These are phyloP conservation scores for Linepithema humile DNA, from an alignment of 1,140 invertebrate species.

Conservation along the genomic window DNA sequence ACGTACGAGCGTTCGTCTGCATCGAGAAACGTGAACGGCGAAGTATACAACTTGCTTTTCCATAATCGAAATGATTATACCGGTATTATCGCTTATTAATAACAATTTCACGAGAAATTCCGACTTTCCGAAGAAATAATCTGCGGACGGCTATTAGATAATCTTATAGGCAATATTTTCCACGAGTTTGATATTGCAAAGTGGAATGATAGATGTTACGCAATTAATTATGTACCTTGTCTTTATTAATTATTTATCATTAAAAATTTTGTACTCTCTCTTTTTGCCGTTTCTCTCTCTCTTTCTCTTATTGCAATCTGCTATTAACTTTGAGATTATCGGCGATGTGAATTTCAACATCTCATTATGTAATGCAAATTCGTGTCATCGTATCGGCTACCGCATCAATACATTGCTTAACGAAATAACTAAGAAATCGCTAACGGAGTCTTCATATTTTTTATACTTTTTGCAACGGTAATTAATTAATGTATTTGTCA, in stretches of 20 bases:
- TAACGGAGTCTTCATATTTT: background rate
- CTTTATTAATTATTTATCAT: conserved; percentile 4
- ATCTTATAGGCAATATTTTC: background rate
- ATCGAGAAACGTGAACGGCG: background rate
- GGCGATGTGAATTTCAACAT: background rate
- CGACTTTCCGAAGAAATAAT: conserved; percentile 1
- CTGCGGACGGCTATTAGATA: background rate
- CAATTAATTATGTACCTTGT: conserved; percentile 9
- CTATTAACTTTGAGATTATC: background rate
- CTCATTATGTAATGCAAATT: background rate
- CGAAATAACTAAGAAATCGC: background rate
- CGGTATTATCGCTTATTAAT: conserved; percentile 23
- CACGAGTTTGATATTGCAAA: background rate
- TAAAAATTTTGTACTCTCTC: background rate
- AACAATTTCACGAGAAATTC: background rate
- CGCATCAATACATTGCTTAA: background rate
- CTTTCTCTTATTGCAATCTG: background rate
- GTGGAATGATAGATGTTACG: background rate
- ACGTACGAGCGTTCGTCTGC: background rate
- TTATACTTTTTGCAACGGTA: background rate
- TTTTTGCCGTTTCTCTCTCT: background rate
- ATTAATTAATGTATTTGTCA: background rate
- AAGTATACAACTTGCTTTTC: background rate
- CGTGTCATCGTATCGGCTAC: background rate
- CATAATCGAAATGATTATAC: conserved; percentile 23